Conservation (phyloP, 2,797 vertebrate genomes). For the Sitta carolinensis region DNA sequence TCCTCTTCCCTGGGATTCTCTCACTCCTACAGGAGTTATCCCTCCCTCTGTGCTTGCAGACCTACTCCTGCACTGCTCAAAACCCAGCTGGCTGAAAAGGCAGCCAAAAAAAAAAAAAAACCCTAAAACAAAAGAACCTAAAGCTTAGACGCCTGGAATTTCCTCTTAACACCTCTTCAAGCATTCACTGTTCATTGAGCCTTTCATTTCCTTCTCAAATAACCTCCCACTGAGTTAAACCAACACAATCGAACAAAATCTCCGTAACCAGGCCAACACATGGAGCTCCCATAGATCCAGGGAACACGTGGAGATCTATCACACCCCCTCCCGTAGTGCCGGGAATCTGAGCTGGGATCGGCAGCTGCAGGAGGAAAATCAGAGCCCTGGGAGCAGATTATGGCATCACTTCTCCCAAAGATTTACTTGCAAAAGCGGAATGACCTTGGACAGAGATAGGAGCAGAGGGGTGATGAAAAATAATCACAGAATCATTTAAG, state of each 20-base stretch:
- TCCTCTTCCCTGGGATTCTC: background rate
- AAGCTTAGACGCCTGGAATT: background rate
- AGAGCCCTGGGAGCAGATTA: background rate
- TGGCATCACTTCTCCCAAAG: background rate
- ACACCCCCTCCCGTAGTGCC: accelerated
- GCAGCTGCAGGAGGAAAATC: background rate
- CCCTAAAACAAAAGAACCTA: background rate
- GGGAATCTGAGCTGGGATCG: background rate
- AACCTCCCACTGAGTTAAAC: slow-evolving; percentile 57
- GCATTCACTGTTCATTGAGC: background rate
- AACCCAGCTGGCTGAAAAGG: background rate
- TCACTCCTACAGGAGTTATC: background rate
- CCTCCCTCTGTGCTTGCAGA: background rate
- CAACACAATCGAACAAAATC: slow-evolving; percentile 25
- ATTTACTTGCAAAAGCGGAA: background rate
- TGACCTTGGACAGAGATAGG: background rate
- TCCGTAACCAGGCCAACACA: background rate
- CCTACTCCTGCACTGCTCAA: background rate
- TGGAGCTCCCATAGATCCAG: background rate
- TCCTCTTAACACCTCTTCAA: slow-evolving; percentile 44
- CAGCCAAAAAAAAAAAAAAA: background rate
- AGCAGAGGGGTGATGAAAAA: background rate
- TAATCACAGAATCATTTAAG: background rate
- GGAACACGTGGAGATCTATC: background rate
- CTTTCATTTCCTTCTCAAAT: slow-evolving; percentile 53